A percentile compares a stretch with the other conserved stretches of the same genome.
phyloP scores from a whole-genome alignment of 2,113 vertebrate genomes.

The Cochlearius cochlearius region DNA sequence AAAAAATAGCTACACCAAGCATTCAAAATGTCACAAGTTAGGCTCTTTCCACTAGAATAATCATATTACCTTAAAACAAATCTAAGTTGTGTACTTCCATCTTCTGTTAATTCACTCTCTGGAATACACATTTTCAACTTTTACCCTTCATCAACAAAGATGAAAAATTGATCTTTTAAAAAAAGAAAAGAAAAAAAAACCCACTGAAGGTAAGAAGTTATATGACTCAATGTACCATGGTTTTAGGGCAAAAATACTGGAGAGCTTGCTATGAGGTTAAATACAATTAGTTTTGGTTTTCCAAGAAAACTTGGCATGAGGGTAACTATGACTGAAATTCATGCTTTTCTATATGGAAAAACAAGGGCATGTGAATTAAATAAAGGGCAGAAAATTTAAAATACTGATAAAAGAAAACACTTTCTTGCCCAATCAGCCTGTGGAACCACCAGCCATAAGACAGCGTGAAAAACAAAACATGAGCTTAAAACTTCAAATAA shows the following conservation, averaged over 20 bases:
- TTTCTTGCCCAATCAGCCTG: background rate
- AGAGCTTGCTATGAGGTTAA: background rate
- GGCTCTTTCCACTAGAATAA: background rate
- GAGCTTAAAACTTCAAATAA: background rate
- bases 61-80: background rate
- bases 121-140: background rate
- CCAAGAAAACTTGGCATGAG: background rate
- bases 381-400: background rate
- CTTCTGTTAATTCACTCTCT: background rate
- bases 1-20: background rate
- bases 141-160: background rate
- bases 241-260: background rate
- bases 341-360: background rate
- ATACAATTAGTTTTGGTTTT: background rate
- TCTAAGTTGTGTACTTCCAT: background rate
- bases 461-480: background rate
- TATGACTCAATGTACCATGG: background rate
- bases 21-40: background rate
- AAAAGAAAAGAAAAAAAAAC: background rate
- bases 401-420: background rate
- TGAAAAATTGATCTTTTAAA: background rate
- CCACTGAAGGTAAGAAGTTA: background rate
- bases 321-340: background rate
- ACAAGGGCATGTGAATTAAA: background rate
- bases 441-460: background rate